Evolutionary conservation across 2,113 vertebrate genomes (phyloP).

Genomic region (Gymnocephalus cernua): DNA sequence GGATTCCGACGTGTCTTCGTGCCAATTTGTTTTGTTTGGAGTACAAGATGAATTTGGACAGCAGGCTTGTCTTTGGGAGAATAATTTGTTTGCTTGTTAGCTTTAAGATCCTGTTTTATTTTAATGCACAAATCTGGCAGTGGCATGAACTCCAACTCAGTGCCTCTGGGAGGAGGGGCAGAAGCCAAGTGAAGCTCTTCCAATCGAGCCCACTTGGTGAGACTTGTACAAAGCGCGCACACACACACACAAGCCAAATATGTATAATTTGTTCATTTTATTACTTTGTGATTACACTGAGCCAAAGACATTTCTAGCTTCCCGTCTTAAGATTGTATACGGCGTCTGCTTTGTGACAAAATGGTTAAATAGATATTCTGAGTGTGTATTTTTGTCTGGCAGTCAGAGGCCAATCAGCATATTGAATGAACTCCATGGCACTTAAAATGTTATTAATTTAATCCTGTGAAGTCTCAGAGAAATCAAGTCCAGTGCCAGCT

Average conservation of each 20-base stretch:
- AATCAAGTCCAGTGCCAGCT: conserved; percentile 2
- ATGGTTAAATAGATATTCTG: conserved; percentile 34
- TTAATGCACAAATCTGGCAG: conserved; percentile 71
- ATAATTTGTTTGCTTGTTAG: conserved; percentile 70
- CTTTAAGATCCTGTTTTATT: conserved; percentile 74
- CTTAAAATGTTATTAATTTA: conserved; percentile 40
- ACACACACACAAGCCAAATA: conserved; percentile 38
- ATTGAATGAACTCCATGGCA: conserved; percentile 41
- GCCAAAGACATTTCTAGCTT: conserved; percentile 9
- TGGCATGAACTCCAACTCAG: conserved; percentile 60
- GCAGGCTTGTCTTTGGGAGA: conserved; percentile 44
- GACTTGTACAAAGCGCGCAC: not conserved
- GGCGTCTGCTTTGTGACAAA: conserved; percentile 32
- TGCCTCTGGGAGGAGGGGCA: conserved; percentile 60
- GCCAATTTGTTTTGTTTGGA: conserved; percentile 57
- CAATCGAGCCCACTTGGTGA: conserved; percentile 42
- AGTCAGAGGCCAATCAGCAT: conserved; percentile 43
- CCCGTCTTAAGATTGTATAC: not conserved
- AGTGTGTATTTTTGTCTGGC: conserved; percentile 29
- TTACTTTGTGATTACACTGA: conserved; percentile 31
- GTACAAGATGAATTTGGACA: conserved; percentile 48
- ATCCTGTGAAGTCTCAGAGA: conserved; percentile 40
- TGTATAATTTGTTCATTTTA: conserved; percentile 52
- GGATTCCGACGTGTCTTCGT: conserved; percentile 22
- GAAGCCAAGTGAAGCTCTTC: conserved; percentile 63